Evolutionary conservation across 2,797 vertebrate species (phyloP).

Genomic region (Channallabes apus): DNA sequence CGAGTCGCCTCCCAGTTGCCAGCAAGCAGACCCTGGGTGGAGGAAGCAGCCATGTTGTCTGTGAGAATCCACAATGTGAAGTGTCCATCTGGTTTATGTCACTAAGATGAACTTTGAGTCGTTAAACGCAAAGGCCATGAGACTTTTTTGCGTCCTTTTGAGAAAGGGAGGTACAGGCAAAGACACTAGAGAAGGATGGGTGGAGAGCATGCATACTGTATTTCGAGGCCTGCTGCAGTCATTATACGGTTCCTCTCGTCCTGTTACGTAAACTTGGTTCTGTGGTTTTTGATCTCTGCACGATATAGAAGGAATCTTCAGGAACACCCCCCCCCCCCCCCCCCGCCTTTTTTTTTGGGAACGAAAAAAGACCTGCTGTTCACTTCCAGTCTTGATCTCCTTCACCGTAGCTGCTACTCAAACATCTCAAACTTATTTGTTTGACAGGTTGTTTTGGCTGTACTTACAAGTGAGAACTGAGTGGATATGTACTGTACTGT

Average conservation of each 20-base stretch:
- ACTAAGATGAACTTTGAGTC: constrained; percentile 48
- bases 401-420: constrained; percentile 42
- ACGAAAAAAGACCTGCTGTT: constrained; percentile 50
- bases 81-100: constrained; percentile 66
- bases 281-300: constrained; percentile 45
- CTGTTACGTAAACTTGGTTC: constrained; percentile 34
- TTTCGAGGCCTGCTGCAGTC: constrained; percentile 38
- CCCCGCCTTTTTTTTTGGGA: constrained; percentile 17
- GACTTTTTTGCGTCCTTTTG: constrained; percentile 1
- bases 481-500: constrained; percentile 28
- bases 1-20: constrained; percentile 63
- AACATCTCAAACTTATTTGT: constrained; percentile 58
- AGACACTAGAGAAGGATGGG: constrained; percentile 29
- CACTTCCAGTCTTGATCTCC: constrained; percentile 45
- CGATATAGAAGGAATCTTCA: constrained; percentile 48
- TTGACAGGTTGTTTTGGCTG: constrained; percentile 43
- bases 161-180: constrained; percentile 30
- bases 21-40: constrained; percentile 64
- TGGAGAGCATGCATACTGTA: constrained; percentile 38
- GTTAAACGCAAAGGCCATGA: constrained; percentile 42
- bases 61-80: constrained; percentile 65
- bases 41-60: constrained; percentile 58
- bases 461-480: constrained; percentile 12
- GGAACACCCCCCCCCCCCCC: constrained; percentile 21
- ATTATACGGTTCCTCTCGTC: constrained; percentile 42